Evolutionary conservation across 2,888 invertebrate genomes (phyloP).

Genomic region (Monochamus alternatus): DNA sequence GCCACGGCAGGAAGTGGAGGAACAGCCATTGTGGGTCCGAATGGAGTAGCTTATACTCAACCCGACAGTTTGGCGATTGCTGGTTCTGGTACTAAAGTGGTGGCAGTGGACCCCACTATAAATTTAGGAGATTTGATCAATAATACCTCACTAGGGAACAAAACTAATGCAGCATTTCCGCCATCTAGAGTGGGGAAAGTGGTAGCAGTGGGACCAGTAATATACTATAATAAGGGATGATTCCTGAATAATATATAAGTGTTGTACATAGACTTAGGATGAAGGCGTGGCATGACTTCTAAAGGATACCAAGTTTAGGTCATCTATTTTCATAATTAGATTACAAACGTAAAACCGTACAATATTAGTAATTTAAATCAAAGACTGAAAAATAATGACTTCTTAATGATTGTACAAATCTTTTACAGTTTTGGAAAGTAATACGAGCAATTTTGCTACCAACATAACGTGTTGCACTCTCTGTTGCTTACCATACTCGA

Average conservation of each 20-base stretch:
- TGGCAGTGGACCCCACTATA: constrained; percentile 77
- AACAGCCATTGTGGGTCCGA: constrained; percentile 86
- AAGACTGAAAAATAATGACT: too few relatives aligned
- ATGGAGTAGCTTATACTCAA: constrained; percentile 83
- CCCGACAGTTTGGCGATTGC: constrained; percentile 84
- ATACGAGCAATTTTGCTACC: too few relatives aligned
- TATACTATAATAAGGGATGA: constrained; percentile 75
- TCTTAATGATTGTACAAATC: too few relatives aligned
- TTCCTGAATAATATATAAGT: background rate
- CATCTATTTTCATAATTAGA: constrained; percentile 28
- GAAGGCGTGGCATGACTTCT: constrained; percentile 42
- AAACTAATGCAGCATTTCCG: constrained; percentile 60
- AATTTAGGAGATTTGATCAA: constrained; percentile 75
- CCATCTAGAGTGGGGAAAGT: constrained; percentile 78
- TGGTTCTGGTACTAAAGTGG: constrained; percentile 81
- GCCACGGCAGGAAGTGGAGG: constrained; percentile 87
- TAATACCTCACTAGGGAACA: constrained; percentile 51
- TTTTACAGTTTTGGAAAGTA: too few relatives aligned
- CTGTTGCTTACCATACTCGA: too few relatives aligned
- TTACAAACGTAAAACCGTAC: too few relatives aligned
- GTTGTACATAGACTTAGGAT: constrained; percentile 41
- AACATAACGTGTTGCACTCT: too few relatives aligned
- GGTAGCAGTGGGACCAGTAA: constrained; percentile 83
- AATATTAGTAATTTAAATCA: too few relatives aligned
- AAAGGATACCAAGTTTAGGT: constrained; percentile 49